phyloP scores from a whole-genome alignment of 2,797 vertebrate species.

The Arctocebus calabarensis region DNA sequence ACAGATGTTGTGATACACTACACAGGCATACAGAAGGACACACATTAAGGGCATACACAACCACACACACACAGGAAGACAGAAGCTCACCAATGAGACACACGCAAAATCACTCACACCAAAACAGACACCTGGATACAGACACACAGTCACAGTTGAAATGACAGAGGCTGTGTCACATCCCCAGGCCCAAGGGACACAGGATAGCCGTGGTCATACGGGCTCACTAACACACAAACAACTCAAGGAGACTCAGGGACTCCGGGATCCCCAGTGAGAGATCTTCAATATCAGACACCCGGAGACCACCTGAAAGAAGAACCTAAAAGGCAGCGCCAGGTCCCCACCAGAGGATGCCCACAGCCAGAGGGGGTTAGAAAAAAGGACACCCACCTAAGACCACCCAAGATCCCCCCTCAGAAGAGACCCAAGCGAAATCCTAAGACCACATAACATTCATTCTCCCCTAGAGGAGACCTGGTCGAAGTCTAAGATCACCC shows the following conservation, averaged over 20 bases:
- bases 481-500: no score
- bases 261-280: background rate
- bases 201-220: background rate
- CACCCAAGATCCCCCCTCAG: background rate
- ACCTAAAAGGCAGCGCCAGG: background rate
- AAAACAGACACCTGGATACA: background rate
- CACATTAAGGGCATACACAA: background rate
- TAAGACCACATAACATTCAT: background rate
- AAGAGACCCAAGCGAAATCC: background rate
- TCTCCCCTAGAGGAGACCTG: background rate
- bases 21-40: background rate
- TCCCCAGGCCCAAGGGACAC: background rate
- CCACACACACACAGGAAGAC: background rate
- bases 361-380: background rate
- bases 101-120: background rate
- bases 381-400: background rate
- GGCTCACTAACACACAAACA: background rate
- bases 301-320: background rate
- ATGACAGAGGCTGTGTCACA: background rate
- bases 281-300: background rate
- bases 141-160: background rate
- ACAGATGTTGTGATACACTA: background rate
- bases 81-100: background rate
- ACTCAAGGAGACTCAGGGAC: background rate
- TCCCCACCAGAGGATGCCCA: background rate